Evolutionary conservation across 1,140 invertebrate species (phyloP).

Genomic region (Trypoxylus dichotomus): DNA sequence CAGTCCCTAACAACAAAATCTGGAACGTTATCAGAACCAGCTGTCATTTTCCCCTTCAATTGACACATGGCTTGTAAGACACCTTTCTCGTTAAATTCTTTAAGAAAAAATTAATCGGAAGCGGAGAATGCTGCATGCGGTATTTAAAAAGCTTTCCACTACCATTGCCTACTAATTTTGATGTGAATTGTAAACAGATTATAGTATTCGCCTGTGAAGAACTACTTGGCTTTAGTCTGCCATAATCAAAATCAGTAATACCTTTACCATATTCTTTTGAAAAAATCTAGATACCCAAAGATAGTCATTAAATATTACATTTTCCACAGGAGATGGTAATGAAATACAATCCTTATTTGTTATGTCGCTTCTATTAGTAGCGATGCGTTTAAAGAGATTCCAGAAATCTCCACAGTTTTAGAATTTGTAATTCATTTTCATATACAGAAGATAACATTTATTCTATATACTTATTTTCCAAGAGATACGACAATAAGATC

Average conservation of each 20-base stretch:
- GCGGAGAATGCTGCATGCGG: conserved; percentile 80
- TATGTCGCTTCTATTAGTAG: conserved; percentile 74
- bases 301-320: conserved; percentile 88
- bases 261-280: conserved; percentile 75
- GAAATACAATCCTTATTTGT: conserved; percentile 67
- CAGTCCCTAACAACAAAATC: too few species aligned
- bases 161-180: too few species aligned
- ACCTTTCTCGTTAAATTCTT: too few species aligned
- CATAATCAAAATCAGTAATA: conserved; percentile 77
- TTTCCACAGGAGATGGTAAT: conserved; percentile 76
- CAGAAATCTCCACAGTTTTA: conserved; percentile 55
- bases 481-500: conserved; percentile 74
- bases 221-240: conserved; percentile 64
- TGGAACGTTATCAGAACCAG: too few species aligned
- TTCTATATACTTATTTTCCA: conserved; percentile 73
- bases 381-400: conserved; percentile 74
- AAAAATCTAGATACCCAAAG: conserved; percentile 80
- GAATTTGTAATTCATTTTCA: conserved; percentile 65
- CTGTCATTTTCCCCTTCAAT: too few species aligned
- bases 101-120: too few species aligned
- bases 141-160: conserved; percentile 90
- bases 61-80: too few species aligned
- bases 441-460: conserved; percentile 71
- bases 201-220: conserved; percentile 82
- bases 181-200: conserved; percentile 86